These are phyloP conservation scores for Thyatira batis DNA, from an alignment of 2,888 invertebrate genomes.

Conservation along the genomic window DNA sequence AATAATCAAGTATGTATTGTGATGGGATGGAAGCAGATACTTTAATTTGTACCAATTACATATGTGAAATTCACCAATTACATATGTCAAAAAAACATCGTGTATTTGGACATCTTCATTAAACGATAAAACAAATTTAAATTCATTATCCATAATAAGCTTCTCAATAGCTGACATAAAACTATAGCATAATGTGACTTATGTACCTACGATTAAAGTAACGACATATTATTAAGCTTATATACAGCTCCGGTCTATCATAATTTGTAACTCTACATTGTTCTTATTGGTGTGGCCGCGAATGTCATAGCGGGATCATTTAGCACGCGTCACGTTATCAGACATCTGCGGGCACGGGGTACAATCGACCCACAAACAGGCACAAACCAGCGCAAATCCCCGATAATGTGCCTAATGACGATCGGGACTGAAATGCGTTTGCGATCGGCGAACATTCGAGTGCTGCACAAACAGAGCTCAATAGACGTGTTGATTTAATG, in stretches of 20 bases:
- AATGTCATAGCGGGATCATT: constrained; percentile 57
- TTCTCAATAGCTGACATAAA: too few species aligned
- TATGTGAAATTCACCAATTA: too few species aligned
- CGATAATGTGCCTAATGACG: constrained; percentile 44
- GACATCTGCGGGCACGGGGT: constrained; percentile 40
- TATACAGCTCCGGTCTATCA: constrained; percentile 5
- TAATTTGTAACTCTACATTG: constrained; percentile 5
- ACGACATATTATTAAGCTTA: neutral
- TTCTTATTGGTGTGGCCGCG: constrained; percentile 38
- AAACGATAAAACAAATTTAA: too few species aligned
- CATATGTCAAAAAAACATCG: too few species aligned
- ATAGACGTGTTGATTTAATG: constrained; percentile 10
- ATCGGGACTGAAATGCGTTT: constrained; percentile 23
- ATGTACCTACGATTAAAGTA: neutral
- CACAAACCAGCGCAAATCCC: constrained; percentile 35
- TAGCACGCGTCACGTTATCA: constrained; percentile 55
- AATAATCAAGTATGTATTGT: too few species aligned
- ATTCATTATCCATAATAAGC: too few species aligned
- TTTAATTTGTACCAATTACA: too few species aligned
- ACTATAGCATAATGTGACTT: neutral
- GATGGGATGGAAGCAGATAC: too few species aligned
- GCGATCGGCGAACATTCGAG: constrained; percentile 16
- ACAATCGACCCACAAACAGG: constrained; percentile 32
- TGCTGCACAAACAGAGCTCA: constrained; percentile 19
- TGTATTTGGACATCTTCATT: too few species aligned